Base-by-base conservation (phyloP, 2,888 invertebrate genomes). In the Corbicula japonica region DNA sequence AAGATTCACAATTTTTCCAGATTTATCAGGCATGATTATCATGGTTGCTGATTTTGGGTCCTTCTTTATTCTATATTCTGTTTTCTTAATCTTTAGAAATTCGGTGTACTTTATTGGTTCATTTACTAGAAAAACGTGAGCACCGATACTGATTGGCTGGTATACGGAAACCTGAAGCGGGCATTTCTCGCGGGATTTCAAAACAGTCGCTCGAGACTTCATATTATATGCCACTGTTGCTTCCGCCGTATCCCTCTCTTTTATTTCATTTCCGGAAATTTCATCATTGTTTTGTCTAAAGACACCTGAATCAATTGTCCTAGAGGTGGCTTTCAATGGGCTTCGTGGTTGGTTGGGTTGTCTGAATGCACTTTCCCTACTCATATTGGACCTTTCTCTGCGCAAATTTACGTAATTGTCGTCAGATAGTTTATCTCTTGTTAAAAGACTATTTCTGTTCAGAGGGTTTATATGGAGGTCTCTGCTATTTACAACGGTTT, bases 81-180 rank as follows among this genome's bases (percentile, higher is more conserved):
- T 69, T 23, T 69, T 69, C 34, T 54, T 61, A 12, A 72, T 41
- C 54, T 54, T 61, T 30, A 62, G 15, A 52, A 30, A 72, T 52
- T 72, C 71, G n/a, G 50, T 15, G 26, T 63, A 62, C 66, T 50
- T 72, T 12, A 61, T 71, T 26, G 83, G 79, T 56, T 83, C 74
- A 28, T 76, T 73, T 10, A 83, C 61, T 1, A 83, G 41, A 52
- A 83, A 76, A 41, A 74, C 74, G 41, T 73, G 76, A 21, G 76
- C 83, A 15, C 76, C 79, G 12, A 74, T 54, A 23, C 68, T 76
- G 1, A 61, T 69, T 28, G 79, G 83, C 26, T 78, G 60, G 30
- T 76, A 74, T 0, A 79, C 65, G 10, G 83, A 74, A 12, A 83
- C 79, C n/a, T 79, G 83, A 68, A 83, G 62, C 10, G 81, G 73